Evolutionary conservation across 2,797 vertebrate genomes (phyloP).

Genomic region (Mustela erminea): DNA sequence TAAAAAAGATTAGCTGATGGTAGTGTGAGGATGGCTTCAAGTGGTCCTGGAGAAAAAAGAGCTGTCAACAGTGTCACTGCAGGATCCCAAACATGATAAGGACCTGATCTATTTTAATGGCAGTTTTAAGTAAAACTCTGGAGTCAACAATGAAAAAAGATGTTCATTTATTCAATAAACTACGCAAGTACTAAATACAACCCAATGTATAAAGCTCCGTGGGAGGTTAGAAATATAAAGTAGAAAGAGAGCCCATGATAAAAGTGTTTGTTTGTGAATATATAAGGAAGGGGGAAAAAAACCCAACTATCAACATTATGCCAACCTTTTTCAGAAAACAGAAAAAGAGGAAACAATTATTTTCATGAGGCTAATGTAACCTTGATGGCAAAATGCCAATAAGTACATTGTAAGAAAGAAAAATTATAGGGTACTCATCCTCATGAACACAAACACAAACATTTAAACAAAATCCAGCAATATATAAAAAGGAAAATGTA

Average conservation of each 20-base stretch:
- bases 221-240: not conserved
- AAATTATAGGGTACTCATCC: not conserved
- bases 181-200: not conserved
- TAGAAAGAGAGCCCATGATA: not conserved
- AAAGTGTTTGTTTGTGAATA: not conserved
- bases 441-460: not conserved
- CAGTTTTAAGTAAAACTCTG: not conserved
- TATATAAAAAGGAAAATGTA: not conserved
- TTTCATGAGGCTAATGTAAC: constrained; percentile 2
- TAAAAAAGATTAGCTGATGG: not conserved
- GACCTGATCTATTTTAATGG: not conserved
- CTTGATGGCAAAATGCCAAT: constrained; percentile 4
- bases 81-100: not conserved
- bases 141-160: not conserved
- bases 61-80: not conserved
- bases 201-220: not conserved
- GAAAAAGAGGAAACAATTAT: not conserved
- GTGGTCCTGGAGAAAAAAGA: not conserved
- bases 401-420: constrained; percentile 23
- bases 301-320: not conserved
- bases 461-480: constrained; percentile 6
- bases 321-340: not conserved
- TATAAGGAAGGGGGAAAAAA: not conserved
- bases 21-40: not conserved
- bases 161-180: not conserved